A percentile compares a stretch with the other conserved stretches of the same genome.
Conservation (phyloP, 1,140 invertebrate species). For the Drosophila lini region DNA sequence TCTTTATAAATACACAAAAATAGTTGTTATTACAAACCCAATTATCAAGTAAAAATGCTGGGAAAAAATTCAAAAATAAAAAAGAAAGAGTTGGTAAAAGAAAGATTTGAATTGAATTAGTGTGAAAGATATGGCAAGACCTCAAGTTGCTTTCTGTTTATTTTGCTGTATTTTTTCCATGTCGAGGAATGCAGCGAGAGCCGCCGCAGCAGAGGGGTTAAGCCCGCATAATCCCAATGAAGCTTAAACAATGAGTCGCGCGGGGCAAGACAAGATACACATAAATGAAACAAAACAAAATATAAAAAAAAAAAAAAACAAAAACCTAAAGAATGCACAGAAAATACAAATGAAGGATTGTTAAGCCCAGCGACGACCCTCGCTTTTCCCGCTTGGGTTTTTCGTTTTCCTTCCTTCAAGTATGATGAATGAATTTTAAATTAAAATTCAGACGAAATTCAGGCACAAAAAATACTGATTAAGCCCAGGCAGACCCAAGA, state of each 20-base stretch:
- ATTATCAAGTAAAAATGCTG: slow-evolving; percentile 3
- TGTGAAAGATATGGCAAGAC: slow-evolving; percentile 45
- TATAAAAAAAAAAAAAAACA: too few species aligned
- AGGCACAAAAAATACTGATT: slow-evolving; percentile 20
- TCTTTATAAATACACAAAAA: slow-evolving; percentile 7
- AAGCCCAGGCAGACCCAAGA: neutral
- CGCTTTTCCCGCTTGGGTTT: slow-evolving; percentile 5
- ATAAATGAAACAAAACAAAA: slow-evolving; percentile 35
- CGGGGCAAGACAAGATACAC: slow-evolving; percentile 31
- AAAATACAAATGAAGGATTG: slow-evolving; percentile 76
- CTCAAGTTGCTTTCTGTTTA: slow-evolving; percentile 22
- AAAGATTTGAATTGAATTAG: slow-evolving; percentile 56
- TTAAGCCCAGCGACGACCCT: slow-evolving; percentile 11
- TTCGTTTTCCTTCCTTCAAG: slow-evolving; percentile 47
- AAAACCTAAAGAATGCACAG: slow-evolving; percentile 46
- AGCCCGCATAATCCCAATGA: slow-evolving; percentile 49
- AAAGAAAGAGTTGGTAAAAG: slow-evolving; percentile 28
- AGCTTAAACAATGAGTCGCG: slow-evolving; percentile 34
- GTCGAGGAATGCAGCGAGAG: slow-evolving; percentile 23
- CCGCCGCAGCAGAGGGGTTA: slow-evolving; percentile 13
- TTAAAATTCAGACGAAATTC: slow-evolving; percentile 55
- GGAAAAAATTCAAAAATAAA: slow-evolving; percentile 16
- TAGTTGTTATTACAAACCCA: slow-evolving; percentile 12
- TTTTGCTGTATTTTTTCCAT: slow-evolving; percentile 9
- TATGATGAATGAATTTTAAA: slow-evolving; percentile 82